Conservation (phyloP, 2,888 invertebrate species). For the Encarsia formosa region DNA sequence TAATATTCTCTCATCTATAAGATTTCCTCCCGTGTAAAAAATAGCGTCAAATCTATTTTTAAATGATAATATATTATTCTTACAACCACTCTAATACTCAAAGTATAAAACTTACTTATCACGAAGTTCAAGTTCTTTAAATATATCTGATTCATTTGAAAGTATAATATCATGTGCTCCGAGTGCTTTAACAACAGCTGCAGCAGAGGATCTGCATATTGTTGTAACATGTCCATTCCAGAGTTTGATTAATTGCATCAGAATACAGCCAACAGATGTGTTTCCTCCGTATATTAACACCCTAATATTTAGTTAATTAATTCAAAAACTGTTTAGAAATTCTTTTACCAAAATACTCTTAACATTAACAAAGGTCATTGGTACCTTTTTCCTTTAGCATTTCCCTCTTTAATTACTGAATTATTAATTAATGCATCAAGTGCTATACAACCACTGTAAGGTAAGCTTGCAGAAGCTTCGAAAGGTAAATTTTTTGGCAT, state of each 20-base stretch:
- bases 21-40: constrained; percentile 53
- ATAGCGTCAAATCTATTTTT: constrained; percentile 53
- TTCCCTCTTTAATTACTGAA: constrained; percentile 52
- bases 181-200: constrained; percentile 56
- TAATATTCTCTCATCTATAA: constrained; percentile 44
- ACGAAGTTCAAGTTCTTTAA: constrained; percentile 41
- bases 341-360: no score
- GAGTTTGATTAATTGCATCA: constrained; percentile 57
- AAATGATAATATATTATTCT: neutral
- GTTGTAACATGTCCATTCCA: constrained; percentile 59
- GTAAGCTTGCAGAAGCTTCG: constrained; percentile 60
- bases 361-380: neutral
- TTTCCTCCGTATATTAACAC: constrained; percentile 58
- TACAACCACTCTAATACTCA: neutral
- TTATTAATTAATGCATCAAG: constrained; percentile 54
- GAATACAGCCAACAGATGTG: constrained; percentile 59
- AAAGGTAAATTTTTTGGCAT: constrained; percentile 59
- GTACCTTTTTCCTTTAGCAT: constrained; percentile 55
- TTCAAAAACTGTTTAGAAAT: constrained; percentile 5
- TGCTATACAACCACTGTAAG: constrained; percentile 59
- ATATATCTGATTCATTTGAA: constrained; percentile 40
- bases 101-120: constrained; percentile 37
- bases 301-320: constrained; percentile 41
- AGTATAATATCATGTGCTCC: constrained; percentile 57
- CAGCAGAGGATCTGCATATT: constrained; percentile 54